Evolutionary conservation across 2,797 vertebrate species (phyloP), one percentile per base, ranked within the genome.

Genomic region (Acipenser ruthenus): DNA sequence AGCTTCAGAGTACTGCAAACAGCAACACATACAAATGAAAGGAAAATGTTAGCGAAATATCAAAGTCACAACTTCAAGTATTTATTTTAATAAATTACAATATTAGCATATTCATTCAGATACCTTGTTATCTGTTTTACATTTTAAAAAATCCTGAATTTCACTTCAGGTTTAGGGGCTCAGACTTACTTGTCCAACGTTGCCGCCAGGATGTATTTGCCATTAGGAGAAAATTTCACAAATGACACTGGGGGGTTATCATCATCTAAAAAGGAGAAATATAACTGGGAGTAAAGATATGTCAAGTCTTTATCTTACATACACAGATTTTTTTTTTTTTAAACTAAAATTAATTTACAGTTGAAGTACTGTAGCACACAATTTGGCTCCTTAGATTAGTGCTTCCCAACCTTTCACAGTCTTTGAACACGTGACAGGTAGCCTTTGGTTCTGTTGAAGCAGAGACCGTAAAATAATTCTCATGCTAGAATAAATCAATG

Each of bases 211-310:
- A 99, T 99, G 81, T 99, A 99, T 84, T 99, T 99, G 77, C 97
- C 97, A 0, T 99, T 99, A 8, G 96, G 97, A 18, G 97, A 99
- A 77, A 99, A 99, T 76, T 99, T 99, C 77, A 99, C 96, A 60
- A 99, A 99, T 0, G 96, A 99, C 80, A 99, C 97, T 0, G 97
- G 96, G 96, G 96, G 97, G 78, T 99, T 99, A 85, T 99, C 97
- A 6, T 99, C 97, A 73, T 99, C 97, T 99, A 80, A 73, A 73
- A 0, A 69, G 68, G 48, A 55, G 8, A 18, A 10, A 50, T 52
- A 63, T 10, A 47, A 10, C n/a, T 6, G n/a, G 13, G 50, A 23
- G 15, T 47, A 11, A 49, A 8, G 7, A 6, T 1, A 1, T 1
- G 47, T 73, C 53, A 62, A 10, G 10, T 6, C 10, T 10, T 10